phyloP scores from a whole-genome alignment of 2,797 vertebrate genomes.

The Oreochromis mossambicus region DNA sequence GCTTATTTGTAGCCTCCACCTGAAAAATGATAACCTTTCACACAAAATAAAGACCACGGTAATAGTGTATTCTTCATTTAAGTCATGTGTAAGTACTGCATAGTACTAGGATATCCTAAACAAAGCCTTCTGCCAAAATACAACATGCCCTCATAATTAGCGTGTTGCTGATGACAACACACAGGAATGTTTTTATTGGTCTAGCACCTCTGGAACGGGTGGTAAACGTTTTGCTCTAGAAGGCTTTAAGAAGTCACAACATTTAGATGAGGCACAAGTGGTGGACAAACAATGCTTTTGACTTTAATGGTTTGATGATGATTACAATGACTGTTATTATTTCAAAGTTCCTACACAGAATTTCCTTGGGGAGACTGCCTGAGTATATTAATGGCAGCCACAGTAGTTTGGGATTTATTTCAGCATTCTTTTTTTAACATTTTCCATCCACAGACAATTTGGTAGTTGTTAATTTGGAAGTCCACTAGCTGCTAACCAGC shows the following conservation, averaged over 20 bases:
- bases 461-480: not conserved
- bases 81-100: not conserved
- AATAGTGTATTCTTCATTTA: not conserved
- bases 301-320: not conserved
- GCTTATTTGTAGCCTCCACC: not conserved
- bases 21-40: not conserved
- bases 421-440: not conserved
- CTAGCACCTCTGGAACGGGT: not conserved
- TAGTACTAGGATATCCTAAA: not conserved
- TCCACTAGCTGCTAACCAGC: not conserved
- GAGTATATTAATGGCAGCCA: not conserved
- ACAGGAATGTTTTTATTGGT: not conserved
- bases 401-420: not conserved
- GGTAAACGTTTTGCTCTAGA: not conserved
- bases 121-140: not conserved
- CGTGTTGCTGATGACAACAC: not conserved
- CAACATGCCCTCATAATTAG: not conserved
- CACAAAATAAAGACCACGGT: not conserved
- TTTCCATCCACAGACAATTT: not conserved
- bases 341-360: not conserved
- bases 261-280: not conserved
- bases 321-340: not conserved
- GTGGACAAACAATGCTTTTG: not conserved
- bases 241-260: not conserved
- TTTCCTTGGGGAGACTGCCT: accelerated